Percentiles rank a stretch among this genome's conserved stretches.
These are phyloP conservation scores for Phymatocera aterrima DNA, from an alignment of 2,888 invertebrate species.

Conservation along the genomic window DNA sequence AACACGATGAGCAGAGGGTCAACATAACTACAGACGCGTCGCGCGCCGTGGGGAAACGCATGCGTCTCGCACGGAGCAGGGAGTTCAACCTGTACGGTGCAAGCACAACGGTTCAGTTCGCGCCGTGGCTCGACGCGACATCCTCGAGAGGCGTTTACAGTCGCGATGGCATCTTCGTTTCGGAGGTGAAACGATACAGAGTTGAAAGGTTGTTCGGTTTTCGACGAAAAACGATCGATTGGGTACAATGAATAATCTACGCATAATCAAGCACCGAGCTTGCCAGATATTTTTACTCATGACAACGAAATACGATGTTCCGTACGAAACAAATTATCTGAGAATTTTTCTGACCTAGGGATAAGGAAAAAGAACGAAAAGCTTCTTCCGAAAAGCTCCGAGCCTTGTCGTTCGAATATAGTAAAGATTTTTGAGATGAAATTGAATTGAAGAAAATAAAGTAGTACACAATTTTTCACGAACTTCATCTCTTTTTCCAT, in stretches of 20 bases:
- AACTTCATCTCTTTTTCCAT: no score
- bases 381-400: background rate
- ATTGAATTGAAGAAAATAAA: no score
- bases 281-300: background rate
- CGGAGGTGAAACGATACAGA: background rate
- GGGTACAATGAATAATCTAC: background rate
- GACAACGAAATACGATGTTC: background rate
- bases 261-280: background rate
- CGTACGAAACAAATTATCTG: background rate
- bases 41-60: slow-evolving; percentile 19
- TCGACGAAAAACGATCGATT: background rate
- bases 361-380: background rate
- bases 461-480: no score
- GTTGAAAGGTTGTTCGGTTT: background rate
- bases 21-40: background rate
- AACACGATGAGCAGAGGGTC: background rate
- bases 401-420: background rate
- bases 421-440: no score
- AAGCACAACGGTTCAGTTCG: slow-evolving; percentile 55
- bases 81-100: slow-evolving; percentile 17
- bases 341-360: background rate
- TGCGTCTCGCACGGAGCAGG: slow-evolving; percentile 11
- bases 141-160: slow-evolving; percentile 42
- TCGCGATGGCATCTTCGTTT: background rate
- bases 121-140: slow-evolving; percentile 63